Conservation (phyloP, 2,113 vertebrate species). For the Ibidorhyncha struthersii region DNA sequence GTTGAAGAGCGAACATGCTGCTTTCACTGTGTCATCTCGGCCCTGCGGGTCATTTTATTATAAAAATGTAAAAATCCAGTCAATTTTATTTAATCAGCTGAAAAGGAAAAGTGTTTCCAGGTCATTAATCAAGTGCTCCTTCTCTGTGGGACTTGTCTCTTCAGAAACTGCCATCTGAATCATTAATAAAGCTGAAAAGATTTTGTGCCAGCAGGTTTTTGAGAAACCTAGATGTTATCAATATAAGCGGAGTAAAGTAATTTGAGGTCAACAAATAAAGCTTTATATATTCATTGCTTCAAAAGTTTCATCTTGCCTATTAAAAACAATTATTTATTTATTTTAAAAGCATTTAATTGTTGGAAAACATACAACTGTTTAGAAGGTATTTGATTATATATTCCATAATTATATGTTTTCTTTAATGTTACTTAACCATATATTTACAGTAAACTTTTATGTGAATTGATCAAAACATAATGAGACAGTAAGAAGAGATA, state of each 20-base stretch:
- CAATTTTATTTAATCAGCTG: slow-evolving; percentile 98
- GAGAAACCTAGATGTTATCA: slow-evolving; percentile 78
- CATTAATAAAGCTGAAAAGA: slow-evolving; percentile 85
- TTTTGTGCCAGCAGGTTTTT: slow-evolving; percentile 78
- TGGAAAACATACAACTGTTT: slow-evolving; percentile 63
- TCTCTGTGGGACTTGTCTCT: slow-evolving; percentile 87
- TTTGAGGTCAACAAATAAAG: slow-evolving; percentile 78
- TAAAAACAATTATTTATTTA: slow-evolving; percentile 66
- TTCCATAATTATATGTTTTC: slow-evolving; percentile 81
- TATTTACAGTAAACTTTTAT: slow-evolving; percentile 83
- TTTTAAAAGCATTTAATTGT: slow-evolving; percentile 68
- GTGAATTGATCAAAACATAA: slow-evolving; percentile 82
- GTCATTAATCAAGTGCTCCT: slow-evolving; percentile 92
- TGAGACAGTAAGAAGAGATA: slow-evolving; percentile 80
- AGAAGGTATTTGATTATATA: slow-evolving; percentile 77
- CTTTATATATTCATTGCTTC: slow-evolving; percentile 55
- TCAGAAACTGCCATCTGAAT: slow-evolving; percentile 86
- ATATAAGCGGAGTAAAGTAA: slow-evolving; percentile 81
- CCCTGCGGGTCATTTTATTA: slow-evolving; percentile 92
- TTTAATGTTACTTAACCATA: slow-evolving; percentile 78
- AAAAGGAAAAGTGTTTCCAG: slow-evolving; percentile 95
- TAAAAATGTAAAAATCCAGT: slow-evolving; percentile 96
- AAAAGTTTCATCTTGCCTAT: slow-evolving; percentile 38
- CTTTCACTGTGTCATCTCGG: slow-evolving; percentile 88
- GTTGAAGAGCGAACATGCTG: slow-evolving; percentile 86